Evolutionary conservation across 2,113 vertebrate genomes (phyloP), one percentile per base, ranked within the genome.

Genomic region (Nansenia antarctica): DNA sequence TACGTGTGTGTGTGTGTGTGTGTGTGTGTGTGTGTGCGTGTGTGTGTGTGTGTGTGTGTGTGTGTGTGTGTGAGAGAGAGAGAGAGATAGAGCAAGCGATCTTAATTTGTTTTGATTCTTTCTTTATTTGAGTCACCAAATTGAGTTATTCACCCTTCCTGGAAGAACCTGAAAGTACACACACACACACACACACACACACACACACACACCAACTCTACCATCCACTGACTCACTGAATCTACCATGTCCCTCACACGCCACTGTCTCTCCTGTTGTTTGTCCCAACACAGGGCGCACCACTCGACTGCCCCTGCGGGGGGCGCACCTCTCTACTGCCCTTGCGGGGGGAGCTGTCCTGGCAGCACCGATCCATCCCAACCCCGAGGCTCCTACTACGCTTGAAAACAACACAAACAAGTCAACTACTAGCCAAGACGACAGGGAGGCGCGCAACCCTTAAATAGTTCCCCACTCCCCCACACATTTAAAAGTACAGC

Each of bases 381-480:
- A 9, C 30, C 18, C 6, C 31, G 14, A 54, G 45, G 30, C 30
- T 12, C 53, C 53, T 11, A 27, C 53, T 14, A 22, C 12, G 6
- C 34, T 37, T 15, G 65, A 58, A 65, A 52, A 34, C 37, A 66
- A 47, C 59, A 20, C n/a, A 34, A 74, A 60, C n/a, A 49, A 30
- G 34, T 42, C 22, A 8, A 12, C 65, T 2, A 1, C 4, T 5
- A 49, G 34, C 35, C 66, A 34, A 29, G 42, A 49, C 58, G 65
- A 68, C 35, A 55, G 15, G 20, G 29, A 73, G 62, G 70, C 7
- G n/a, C 31, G 62, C 61, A 55, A 45, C 69, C 1, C 3, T 72
- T 70, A 57, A 76, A 71, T 55, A 58, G 37, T 27, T 53, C 64
- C 62, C 55, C 52, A 14, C n/a, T n/a, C n/a, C n/a, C n/a, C n/a